Evolutionary conservation across 2,888 invertebrate species (phyloP).

Genomic region (Drosophila dives): DNA sequence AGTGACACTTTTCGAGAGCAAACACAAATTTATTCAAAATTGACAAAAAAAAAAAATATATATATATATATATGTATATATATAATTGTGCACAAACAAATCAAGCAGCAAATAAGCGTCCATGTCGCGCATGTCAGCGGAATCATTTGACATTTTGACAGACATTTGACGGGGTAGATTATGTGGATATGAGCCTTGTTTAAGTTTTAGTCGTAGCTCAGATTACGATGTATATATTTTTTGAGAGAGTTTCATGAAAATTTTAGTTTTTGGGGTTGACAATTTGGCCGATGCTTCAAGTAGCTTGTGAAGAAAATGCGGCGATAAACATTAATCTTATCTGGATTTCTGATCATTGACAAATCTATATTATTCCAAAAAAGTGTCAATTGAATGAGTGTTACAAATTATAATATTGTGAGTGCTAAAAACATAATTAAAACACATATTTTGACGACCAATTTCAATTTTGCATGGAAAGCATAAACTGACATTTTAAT

Average conservation of each 20-base stretch:
- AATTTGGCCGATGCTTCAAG: constrained; percentile 34
- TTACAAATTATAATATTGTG: background rate
- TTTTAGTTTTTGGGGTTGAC: constrained; percentile 29
- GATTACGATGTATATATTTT: constrained; percentile 43
- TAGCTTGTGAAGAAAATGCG: constrained; percentile 22
- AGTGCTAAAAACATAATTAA: background rate
- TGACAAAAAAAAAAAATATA: background rate
- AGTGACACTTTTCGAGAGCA: constrained; percentile 61
- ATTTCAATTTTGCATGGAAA: constrained; percentile 2
- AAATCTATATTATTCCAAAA: background rate
- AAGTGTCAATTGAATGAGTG: background rate
- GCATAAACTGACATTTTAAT: constrained; percentile 63
- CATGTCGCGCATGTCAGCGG: constrained; percentile 64
- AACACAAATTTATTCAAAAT: constrained; percentile 35
- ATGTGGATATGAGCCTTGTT: constrained; percentile 37
- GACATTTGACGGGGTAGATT: constrained; percentile 31
- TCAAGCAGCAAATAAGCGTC: constrained; percentile 37
- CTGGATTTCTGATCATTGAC: background rate
- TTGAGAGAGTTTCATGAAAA: constrained; percentile 16
- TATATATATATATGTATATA: background rate
- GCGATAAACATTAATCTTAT: constrained; percentile 12
- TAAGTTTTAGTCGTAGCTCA: constrained; percentile 54
- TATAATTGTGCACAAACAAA: constrained; percentile 39
- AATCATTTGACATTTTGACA: constrained; percentile 79
- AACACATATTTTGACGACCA: background rate